phyloP scores from a whole-genome alignment of 2,888 invertebrate species.

The Eristalis intricaria region DNA sequence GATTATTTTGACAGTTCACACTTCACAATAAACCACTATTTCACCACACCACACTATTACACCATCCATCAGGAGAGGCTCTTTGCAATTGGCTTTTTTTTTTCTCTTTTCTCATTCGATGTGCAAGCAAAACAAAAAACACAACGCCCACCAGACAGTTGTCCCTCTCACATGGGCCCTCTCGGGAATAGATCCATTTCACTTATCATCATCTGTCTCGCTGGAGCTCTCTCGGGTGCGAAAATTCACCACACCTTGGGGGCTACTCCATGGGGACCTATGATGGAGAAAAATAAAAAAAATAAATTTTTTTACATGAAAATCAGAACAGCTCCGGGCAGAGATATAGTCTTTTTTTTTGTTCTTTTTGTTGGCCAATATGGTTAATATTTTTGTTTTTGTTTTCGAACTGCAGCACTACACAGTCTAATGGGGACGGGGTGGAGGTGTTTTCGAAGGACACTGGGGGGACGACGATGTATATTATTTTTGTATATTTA shows the following conservation, averaged over 20 bases:
- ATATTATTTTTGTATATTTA: conserved; percentile 2
- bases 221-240: background rate
- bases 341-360: conserved; percentile 18
- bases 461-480: background rate
- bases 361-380: background rate
- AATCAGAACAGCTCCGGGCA: conserved; percentile 6
- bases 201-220: conserved; percentile 8
- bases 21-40: conserved; percentile 27
- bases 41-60: conserved; percentile 36
- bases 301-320: background rate
- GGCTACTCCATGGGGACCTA: conserved; percentile 9
- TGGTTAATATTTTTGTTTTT: conserved; percentile 40
- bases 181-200: conserved; percentile 16
- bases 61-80: conserved; percentile 22
- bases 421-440: background rate
- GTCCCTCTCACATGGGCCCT: conserved; percentile 21
- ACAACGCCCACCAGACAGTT: conserved; percentile 13
- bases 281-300: conserved; percentile 1
- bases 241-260: conserved; percentile 41
- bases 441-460: background rate
- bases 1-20: conserved; percentile 37
- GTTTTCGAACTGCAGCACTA: conserved; percentile 1
- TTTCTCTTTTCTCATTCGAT: background rate
- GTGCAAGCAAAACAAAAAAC: conserved; percentile 38
- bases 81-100: background rate